These are phyloP conservation scores for Nanorana parkeri DNA, from an alignment of 2,113 vertebrate species.

Conservation along the genomic window DNA sequence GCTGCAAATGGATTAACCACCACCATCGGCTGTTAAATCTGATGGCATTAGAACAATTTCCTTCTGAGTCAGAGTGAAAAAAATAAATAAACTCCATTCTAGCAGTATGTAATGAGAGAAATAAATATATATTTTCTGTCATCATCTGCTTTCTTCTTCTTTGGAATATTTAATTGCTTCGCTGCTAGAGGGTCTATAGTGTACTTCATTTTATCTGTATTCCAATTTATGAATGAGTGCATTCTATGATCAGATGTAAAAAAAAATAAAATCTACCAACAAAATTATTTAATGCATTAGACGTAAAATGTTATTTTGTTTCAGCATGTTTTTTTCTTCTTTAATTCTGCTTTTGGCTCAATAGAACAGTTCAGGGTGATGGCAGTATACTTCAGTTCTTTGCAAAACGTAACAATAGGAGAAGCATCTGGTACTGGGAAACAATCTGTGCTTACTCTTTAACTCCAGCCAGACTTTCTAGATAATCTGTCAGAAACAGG, in stretches of 20 bases:
- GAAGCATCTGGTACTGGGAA: conserved; percentile 59
- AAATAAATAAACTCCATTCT: conserved; percentile 37
- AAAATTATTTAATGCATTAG: conserved; percentile 28
- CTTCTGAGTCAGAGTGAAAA: conserved; percentile 37
- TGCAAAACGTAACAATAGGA: conserved; percentile 51
- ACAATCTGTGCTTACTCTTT: conserved; percentile 41
- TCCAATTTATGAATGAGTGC: conserved; percentile 42
- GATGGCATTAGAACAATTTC: conserved; percentile 57
- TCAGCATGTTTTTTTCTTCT: neutral
- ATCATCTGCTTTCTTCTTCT: conserved; percentile 39
- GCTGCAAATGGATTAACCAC: conserved; percentile 55
- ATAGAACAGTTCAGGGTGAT: conserved; percentile 30
- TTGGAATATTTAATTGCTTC: conserved; percentile 42
- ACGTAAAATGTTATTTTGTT: conserved; percentile 22
- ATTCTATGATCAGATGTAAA: conserved; percentile 35
- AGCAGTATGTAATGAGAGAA: conserved; percentile 21
- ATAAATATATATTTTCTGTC: conserved; percentile 41
- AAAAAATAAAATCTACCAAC: conserved; percentile 1
- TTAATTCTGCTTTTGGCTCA: conserved; percentile 15
- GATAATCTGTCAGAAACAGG: conserved; percentile 62
- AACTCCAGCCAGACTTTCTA: conserved; percentile 55
- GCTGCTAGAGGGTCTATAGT: conserved; percentile 35
- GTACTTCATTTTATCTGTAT: conserved; percentile 30
- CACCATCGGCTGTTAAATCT: conserved; percentile 56
- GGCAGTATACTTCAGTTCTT: conserved; percentile 22